These are phyloP conservation scores for Bucorvus abyssinicus DNA, from an alignment of 2,797 vertebrate species.

Conservation along the genomic window DNA sequence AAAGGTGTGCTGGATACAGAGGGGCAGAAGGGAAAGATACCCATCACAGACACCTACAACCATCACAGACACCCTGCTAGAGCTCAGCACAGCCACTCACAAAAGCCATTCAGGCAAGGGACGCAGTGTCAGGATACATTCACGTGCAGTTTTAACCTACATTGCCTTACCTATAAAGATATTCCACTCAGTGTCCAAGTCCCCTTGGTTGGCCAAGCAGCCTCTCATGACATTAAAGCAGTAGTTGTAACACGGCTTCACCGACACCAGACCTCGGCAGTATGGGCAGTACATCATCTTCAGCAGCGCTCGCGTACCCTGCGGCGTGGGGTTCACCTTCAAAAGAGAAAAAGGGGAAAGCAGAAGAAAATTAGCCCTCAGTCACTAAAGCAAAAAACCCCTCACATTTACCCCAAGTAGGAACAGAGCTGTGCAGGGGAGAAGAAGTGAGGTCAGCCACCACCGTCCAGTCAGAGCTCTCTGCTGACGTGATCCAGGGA, in stretches of 20 bases:
- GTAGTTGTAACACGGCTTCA: slow-evolving; percentile 97
- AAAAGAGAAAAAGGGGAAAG: neutral
- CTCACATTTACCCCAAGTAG: rapidly evolving
- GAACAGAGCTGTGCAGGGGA: neutral
- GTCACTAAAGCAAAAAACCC: neutral
- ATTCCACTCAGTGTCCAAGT: slow-evolving; percentile 95
- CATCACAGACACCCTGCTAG: neutral
- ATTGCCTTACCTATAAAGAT: slow-evolving; percentile 90
- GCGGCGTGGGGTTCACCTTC: slow-evolving; percentile 89
- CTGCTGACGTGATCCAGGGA: rapidly evolving
- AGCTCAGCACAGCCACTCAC: neutral
- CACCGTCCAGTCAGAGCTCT: rapidly evolving
- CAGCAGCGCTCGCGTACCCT: slow-evolving; percentile 87
- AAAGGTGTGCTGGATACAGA: neutral
- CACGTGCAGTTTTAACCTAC: neutral
- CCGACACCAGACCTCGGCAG: slow-evolving; percentile 89
- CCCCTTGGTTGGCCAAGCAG: slow-evolving; percentile 95
- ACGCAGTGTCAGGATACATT: rapidly evolving
- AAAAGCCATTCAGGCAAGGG: neutral
- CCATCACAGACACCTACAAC: neutral
- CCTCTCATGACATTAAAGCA: slow-evolving; percentile 97
- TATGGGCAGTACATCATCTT: slow-evolving; percentile 97
- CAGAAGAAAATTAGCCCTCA: neutral
- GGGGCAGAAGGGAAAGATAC: neutral
- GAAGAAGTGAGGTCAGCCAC: rapidly evolving